Percentiles rank a stretch among this genome's conserved stretches.
These are phyloP conservation scores for Tenthredo distinguenda DNA, from an alignment of 2,888 invertebrate genomes.

Conservation along the genomic window DNA sequence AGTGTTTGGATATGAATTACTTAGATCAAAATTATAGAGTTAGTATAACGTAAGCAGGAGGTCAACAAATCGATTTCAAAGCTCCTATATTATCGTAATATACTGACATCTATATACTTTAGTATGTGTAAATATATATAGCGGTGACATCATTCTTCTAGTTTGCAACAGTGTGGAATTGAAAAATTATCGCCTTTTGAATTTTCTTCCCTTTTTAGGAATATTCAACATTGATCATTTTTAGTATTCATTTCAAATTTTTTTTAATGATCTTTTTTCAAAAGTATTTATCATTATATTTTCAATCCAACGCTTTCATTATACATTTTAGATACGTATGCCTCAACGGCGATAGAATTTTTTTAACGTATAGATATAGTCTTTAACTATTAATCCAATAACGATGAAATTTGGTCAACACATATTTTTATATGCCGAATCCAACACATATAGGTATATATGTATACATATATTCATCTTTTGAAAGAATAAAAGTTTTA, in stretches of 20 bases:
- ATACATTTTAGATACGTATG: background rate
- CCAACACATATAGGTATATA: background rate
- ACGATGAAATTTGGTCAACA: constrained; percentile 43
- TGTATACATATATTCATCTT: background rate
- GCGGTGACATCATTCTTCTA: background rate
- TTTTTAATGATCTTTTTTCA: background rate
- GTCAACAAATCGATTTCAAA: background rate
- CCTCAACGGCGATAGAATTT: background rate
- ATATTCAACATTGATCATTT: background rate
- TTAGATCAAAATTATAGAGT: background rate
- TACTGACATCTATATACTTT: background rate
- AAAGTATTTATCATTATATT: constrained; percentile 3
- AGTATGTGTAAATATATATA: background rate
- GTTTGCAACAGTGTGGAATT: background rate
- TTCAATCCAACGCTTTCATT: constrained; percentile 18
- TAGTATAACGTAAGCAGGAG: background rate
- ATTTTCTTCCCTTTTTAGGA: background rate
- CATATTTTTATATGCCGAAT: constrained; percentile 43
- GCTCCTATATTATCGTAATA: background rate
- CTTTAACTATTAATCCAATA: constrained; percentile 1
- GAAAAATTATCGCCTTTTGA: background rate
- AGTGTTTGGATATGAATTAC: background rate
- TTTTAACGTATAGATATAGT: constrained; percentile 18
- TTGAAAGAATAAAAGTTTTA: background rate
- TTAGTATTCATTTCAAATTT: background rate